phyloP scores from a whole-genome alignment of 1,140 invertebrate species.

The Heterodera carotae region DNA sequence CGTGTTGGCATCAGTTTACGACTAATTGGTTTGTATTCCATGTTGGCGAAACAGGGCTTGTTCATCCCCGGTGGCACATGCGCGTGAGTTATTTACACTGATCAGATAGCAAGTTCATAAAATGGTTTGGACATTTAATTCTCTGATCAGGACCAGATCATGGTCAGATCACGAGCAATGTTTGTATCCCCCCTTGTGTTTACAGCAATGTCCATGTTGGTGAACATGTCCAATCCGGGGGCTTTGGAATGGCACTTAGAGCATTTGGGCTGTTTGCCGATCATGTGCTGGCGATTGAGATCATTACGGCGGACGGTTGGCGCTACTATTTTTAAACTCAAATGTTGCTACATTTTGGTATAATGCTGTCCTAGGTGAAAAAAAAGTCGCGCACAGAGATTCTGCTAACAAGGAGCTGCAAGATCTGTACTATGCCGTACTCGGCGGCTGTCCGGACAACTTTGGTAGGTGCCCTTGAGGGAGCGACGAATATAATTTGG shows the following conservation, averaged over 20 bases:
- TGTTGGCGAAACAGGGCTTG: no score
- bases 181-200: no score
- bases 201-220: neutral
- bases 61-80: no score
- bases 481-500: no score
- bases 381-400: neutral
- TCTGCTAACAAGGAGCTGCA: neutral
- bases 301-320: neutral
- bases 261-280: neutral
- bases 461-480: no score
- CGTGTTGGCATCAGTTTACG: no score
- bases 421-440: slow-evolving; percentile 7
- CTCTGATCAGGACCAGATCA: no score
- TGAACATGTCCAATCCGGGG: neutral
- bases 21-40: no score
- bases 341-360: neutral
- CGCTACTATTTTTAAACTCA: neutral
- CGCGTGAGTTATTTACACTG: no score
- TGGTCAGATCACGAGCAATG: no score
- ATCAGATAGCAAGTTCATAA: no score
- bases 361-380: neutral
- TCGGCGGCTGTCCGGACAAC: slow-evolving; percentile 16
- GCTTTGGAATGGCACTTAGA: neutral
- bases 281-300: neutral
- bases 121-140: no score